Evolutionary conservation across 2,797 vertebrate species (phyloP), one percentile per base, ranked within the genome.

Genomic region (Gorsachius magnificus): DNA sequence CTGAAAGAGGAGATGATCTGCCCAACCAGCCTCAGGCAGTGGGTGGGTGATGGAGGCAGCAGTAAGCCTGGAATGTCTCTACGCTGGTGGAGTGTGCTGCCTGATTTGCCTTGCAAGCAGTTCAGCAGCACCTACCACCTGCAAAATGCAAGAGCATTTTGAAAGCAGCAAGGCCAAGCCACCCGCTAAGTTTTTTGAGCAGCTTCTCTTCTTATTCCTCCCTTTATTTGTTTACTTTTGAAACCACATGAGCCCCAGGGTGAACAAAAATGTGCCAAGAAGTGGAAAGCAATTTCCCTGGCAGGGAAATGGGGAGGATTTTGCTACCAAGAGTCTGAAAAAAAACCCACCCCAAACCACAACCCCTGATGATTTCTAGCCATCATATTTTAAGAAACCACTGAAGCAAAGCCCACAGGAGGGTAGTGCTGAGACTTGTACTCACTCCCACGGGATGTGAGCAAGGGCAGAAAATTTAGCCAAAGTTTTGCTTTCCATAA

Each of bases 101-200:
- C 24, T 64, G 29, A 35, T 43, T 86, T 64, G 38, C 77, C 54
- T 65, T 56, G 10, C 36, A 43, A 45, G 33, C 25, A 58, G 28
- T n/a, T 86, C 36, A 71, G 72, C 43, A 79, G 54, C 57, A 68
- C 29, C 28, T 63, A 26, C 48, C 3, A 2, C 74, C 57, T 66
- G 61, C 31, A 48, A 48, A 81, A 36, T 16, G 31, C 54, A 56
- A 58, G 35, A 83, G 24, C 8, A 6, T 63, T 90, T 78, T 76
- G n/a, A 68, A 36, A 0, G 1, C 43, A 18, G n/a, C 0, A 4
- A 56, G 0, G 1, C 54, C 3, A 2, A 63, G 7, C 35, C 26
- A 35, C 21, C 33, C 3, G 1, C 33, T 38, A 58, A 74, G 21
- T n/a, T 86, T 80, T 77, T 45, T 1, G 2, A 33, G 61, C 33